Conservation (phyloP, 1,140 invertebrate species). For the Luehdorfia chinensis region DNA sequence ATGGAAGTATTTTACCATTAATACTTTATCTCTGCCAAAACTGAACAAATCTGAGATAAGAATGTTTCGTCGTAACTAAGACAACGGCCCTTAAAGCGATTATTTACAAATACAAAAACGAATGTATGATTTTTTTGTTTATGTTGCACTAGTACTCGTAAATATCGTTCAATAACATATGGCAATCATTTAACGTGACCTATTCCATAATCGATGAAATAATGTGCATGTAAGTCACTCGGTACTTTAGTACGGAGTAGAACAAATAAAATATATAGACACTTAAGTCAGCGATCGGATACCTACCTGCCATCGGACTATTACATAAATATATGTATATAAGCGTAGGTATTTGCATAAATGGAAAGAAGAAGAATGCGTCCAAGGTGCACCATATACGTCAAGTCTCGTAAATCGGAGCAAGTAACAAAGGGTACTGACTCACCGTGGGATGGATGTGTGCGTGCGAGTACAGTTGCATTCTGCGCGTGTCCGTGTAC, state of each 20-base stretch:
- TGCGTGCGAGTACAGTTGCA: constrained; percentile 54
- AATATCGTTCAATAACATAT: neutral
- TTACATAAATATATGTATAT: neutral
- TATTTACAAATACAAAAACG: too few relatives aligned
- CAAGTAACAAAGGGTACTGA: constrained; percentile 30
- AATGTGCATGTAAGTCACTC: too few relatives aligned
- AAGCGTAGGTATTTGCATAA: neutral
- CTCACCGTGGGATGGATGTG: constrained; percentile 56
- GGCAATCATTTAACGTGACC: neutral
- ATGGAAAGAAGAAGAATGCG: neutral
- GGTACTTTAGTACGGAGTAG: neutral
- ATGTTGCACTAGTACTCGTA: too few relatives aligned
- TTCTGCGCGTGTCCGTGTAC: constrained; percentile 56
- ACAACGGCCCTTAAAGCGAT: too few relatives aligned
- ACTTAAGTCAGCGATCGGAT: neutral
- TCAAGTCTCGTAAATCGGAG: constrained; percentile 6
- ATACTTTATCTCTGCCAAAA: too few relatives aligned
- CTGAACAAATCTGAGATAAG: too few relatives aligned
- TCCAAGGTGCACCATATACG: constrained; percentile 4
- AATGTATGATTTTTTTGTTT: too few relatives aligned
- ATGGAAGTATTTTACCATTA: too few relatives aligned
- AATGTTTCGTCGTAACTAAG: too few relatives aligned
- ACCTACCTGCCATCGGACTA: neutral
- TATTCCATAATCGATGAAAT: neutral
- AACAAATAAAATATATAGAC: neutral